Evolutionary conservation across 2,113 vertebrate species (phyloP).

Genomic region (Camelus dromedarius): DNA sequence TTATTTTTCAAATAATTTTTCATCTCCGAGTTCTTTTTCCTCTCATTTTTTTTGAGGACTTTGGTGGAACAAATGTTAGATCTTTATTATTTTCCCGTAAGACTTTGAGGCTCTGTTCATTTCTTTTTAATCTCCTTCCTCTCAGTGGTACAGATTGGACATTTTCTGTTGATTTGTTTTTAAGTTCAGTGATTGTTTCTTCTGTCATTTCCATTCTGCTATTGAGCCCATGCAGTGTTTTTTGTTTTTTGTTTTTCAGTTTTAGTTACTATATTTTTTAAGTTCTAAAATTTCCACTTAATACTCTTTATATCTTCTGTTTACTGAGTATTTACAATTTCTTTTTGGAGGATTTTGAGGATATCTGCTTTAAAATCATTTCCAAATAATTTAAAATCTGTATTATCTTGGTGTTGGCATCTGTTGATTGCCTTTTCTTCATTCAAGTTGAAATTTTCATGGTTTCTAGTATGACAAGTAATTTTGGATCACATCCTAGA

Average conservation of each 20-base stretch:
- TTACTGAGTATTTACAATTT: neutral
- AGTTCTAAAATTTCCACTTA: constrained; percentile 9
- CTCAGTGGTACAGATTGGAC: neutral
- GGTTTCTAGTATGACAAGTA: neutral
- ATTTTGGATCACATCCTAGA: neutral
- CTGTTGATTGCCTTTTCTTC: neutral
- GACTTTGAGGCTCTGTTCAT: neutral
- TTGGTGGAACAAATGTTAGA: neutral
- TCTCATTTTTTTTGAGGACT: neutral
- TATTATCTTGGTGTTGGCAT: neutral
- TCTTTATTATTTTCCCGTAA: neutral
- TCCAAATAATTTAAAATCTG: neutral
- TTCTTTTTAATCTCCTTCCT: neutral
- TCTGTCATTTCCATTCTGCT: neutral
- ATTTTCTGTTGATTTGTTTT: neutral
- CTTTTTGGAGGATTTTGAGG: neutral
- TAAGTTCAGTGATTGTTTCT: neutral
- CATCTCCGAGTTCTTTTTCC: neutral
- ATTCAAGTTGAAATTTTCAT: neutral
- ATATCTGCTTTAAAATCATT: neutral
- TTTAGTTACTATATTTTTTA: neutral
- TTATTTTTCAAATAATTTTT: neutral
- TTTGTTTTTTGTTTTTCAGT: neutral
- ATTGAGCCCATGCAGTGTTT: neutral
- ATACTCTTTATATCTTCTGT: neutral